A percentile compares a stretch with the other conserved stretches of the same genome.
Conservation (phyloP, 2,797 vertebrate genomes). For the Discoglossus pictus region DNA sequence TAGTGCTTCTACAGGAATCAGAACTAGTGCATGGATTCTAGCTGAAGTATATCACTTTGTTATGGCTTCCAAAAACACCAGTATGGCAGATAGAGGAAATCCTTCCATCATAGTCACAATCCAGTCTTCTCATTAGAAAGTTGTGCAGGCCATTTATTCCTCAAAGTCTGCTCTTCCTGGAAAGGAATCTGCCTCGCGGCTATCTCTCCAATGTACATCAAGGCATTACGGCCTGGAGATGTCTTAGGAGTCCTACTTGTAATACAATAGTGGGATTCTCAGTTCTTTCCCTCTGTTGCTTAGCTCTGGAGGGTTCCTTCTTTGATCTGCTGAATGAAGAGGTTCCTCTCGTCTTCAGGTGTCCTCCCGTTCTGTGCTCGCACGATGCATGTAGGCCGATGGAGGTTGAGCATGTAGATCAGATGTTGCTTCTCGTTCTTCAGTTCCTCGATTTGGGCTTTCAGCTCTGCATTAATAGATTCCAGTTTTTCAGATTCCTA, state of each 20-base stretch:
- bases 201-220: conserved; percentile 59
- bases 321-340: conserved; percentile 94
- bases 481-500: conserved; percentile 97
- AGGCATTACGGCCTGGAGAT: conserved; percentile 62
- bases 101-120: conserved; percentile 54
- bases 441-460: conserved; percentile 93
- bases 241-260: conserved; percentile 53
- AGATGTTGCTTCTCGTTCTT: conserved; percentile 97
- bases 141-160: conserved; percentile 42
- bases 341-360: conserved; percentile 93
- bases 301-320: conserved; percentile 86
- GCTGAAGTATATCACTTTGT: conserved; percentile 56
- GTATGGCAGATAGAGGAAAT: conserved; percentile 54
- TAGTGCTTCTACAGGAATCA: conserved; percentile 60
- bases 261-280: conserved; percentile 54
- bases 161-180: conserved; percentile 53
- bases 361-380: conserved; percentile 90
- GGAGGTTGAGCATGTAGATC: conserved; percentile 97
- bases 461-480: conserved; percentile 88
- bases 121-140: conserved; percentile 52
- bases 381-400: conserved; percentile 95
- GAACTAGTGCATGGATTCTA: conserved; percentile 55
- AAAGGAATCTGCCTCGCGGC: conserved; percentile 60
- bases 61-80: conserved; percentile 65
- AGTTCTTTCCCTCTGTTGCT: conserved; percentile 43